Base-by-base conservation (phyloP, 2,113 vertebrate species). In the Callipepla californica region DNA sequence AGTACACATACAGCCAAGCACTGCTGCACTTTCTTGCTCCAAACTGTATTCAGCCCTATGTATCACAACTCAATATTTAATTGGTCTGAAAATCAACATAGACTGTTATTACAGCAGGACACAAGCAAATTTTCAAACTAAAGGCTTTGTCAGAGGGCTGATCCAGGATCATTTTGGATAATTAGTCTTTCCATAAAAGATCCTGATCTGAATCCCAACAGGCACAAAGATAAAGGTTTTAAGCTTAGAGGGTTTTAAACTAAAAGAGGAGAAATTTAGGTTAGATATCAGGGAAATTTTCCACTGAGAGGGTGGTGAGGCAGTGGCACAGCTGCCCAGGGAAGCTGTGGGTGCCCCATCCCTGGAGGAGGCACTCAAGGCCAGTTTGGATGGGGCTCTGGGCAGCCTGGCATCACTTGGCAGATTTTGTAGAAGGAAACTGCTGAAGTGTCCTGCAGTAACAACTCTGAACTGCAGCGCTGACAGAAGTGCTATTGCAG, bases 101-200 rank as follows among this genome's bases (percentile, higher is more conserved):
- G 0, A 2, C 14, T 40, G 15, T 51, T 25, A 61, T 3, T 26
- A 23, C 15, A 40, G 25, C 0, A 36, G 17, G 55, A 85, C 15
- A 80, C 8, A 17, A 74, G 28, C 11, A 80, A 16, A 25, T 63
- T 74, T 93, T 50, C 42, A 95, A 74, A 90, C 3, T 34, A 59
- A 66, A 45, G 50, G 25, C 28, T 83, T 75, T 83, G 61, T 57
- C 26, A 67, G 63, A 82, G 38, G 8, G 44, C 63, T 85, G 53
- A 77, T 19, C 30, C 38, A 79, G 28, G 9, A 58, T 3, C 21
- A 65, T 59, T 90, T 51, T 30, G 28, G 32, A 69, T 26, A 40
- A 50, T 9, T 58, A 68, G 47, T 5, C 1, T 50, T 57, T 69
- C 20, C 34, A 67, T 44, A n/a, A 55, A 40, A 75, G 47, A 26